Evolutionary conservation across 2,113 vertebrate species (phyloP).

Genomic region (Saimiri boliviensis): DNA sequence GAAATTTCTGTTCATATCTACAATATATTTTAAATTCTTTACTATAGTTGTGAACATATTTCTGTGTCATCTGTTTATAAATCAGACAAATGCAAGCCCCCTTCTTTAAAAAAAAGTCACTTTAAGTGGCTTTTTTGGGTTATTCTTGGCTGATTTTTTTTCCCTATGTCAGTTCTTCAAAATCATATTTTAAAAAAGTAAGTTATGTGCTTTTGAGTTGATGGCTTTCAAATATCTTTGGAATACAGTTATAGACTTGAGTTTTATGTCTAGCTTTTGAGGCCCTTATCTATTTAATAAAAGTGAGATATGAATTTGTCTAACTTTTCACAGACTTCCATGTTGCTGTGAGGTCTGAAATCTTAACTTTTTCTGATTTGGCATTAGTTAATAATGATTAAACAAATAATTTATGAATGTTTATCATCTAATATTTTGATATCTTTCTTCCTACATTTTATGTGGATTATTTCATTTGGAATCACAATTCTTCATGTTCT

Average conservation of each 20-base stretch:
- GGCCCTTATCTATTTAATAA: background rate
- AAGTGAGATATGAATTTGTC: background rate
- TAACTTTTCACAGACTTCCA: conserved; percentile 15
- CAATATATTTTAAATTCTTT: background rate
- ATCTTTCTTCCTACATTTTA: background rate
- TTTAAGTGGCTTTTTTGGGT: background rate
- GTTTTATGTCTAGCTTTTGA: conserved; percentile 18
- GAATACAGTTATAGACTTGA: background rate
- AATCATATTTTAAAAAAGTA: conserved; percentile 36
- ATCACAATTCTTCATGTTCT: background rate
- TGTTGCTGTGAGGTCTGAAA: background rate
- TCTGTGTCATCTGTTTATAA: background rate
- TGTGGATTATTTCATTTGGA: background rate
- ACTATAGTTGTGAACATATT: background rate
- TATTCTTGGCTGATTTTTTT: background rate
- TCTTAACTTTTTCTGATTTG: background rate
- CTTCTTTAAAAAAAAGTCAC: conserved; percentile 1
- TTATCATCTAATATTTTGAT: conserved; percentile 16
- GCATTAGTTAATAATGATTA: conserved; percentile 19
- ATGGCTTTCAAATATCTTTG: conserved; percentile 18
- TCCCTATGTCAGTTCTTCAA: background rate
- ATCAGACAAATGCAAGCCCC: background rate
- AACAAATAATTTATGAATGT: background rate
- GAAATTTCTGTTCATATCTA: background rate
- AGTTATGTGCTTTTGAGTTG: background rate